Evolutionary conservation across 92 coral and sea anemone species (phyloP), one percentile per base, ranked within the genome.

Genomic region (Porites divaricata): DNA sequence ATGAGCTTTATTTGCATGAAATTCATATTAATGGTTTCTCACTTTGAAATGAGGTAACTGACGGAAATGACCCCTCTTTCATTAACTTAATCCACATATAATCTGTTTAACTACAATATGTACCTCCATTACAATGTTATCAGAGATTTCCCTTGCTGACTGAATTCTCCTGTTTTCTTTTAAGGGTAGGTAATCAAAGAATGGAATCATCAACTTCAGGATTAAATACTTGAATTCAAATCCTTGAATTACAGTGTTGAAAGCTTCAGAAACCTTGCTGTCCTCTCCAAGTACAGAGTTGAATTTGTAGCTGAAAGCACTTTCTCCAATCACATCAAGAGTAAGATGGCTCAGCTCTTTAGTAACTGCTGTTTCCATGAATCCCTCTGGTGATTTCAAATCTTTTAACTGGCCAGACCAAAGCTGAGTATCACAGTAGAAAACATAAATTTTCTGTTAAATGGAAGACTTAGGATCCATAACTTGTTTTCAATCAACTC

Each of bases 151-250:
- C n/a, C 12, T 63, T 8, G 95, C 88, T 9, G 57, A 78, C 26
- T 85, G 79, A 24, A 93, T 35, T 57, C 83, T 95, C 20, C 82
- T 95, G 94, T 74, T 95, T 35, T 82, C 98, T 61, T 95, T 94
- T 26, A 95, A 92, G 62, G 98, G 98, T 89, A 62, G 83, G 88
- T 72, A 56, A 2, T 52, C 63, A 73, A 73, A 73, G 77, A 9
- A 73, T 17, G 77, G 77, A n/a, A 73, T 73, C 35, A 73, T 15
- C 52, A 51, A 51, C 63, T 73, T 73, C 62, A 61, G 53, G 63
- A 73, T 2, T 1, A 73, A 20, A 73, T 73, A 73, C 10, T 52
- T 73, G 77, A 51, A 73, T 22, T 52, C 25, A 22, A 73, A 1
- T 19, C 41, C 77, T 13, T 50, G 56, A 2, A 73, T 6, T 21